A percentile compares a stretch with the other conserved stretches of the same genome.
Conservation (phyloP, 2,888 invertebrate genomes). For the Cyclophora albipunctata region DNA sequence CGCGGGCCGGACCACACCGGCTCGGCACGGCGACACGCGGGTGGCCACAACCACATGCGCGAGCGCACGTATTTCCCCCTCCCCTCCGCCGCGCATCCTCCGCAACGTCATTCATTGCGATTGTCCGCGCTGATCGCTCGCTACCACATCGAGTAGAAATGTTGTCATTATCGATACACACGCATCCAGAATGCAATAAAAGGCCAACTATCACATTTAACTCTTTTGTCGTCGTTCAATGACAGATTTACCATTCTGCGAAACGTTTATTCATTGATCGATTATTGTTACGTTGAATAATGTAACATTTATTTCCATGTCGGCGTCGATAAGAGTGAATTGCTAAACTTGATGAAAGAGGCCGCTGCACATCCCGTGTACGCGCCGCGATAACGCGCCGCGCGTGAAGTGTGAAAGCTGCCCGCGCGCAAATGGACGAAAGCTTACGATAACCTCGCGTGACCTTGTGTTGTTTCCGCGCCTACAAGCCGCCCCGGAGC, state of each 20-base stretch:
- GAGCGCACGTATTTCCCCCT: constrained; percentile 53
- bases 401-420: constrained; percentile 46
- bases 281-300: constrained; percentile 33
- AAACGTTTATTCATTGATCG: constrained; percentile 19
- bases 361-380: constrained; percentile 23
- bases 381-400: constrained; percentile 30
- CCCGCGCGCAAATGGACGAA: constrained; percentile 28
- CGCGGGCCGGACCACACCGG: constrained; percentile 71
- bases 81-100: constrained; percentile 36
- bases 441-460: constrained; percentile 46
- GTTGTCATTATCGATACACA: constrained; percentile 67
- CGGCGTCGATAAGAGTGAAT: constrained; percentile 22
- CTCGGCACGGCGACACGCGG: constrained; percentile 71
- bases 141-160: constrained; percentile 68
- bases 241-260: constrained; percentile 41
- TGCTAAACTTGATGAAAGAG: constrained; percentile 28
- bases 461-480: constrained; percentile 49
- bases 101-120: constrained; percentile 72
- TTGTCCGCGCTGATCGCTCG: constrained; percentile 62
- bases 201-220: constrained; percentile 39
- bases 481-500: constrained; percentile 25
- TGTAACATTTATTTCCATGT: constrained; percentile 23
- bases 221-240: constrained; percentile 38
- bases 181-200: constrained; percentile 62
- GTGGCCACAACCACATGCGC: constrained; percentile 73